Evolutionary conservation across 2,888 invertebrate species (phyloP).

Genomic region (Scotopteryx bipunctaria): DNA sequence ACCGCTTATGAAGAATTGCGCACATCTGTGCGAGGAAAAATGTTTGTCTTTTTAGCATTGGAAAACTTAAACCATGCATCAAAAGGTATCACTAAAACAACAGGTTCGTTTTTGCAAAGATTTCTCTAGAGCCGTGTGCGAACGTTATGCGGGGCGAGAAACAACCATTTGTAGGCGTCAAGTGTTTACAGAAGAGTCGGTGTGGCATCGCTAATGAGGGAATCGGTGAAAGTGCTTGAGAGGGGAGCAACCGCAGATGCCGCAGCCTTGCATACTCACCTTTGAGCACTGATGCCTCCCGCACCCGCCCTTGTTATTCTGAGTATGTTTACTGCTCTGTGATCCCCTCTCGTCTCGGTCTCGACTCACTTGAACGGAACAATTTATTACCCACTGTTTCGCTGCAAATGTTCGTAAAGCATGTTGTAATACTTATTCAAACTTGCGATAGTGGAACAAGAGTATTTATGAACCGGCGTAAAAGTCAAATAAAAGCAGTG

Average conservation of each 20-base stretch:
- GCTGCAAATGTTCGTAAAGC: not conserved
- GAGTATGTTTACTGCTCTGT: slow-evolving; percentile 42
- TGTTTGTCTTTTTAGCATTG: not conserved
- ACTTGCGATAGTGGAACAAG: too few relatives aligned
- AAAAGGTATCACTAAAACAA: slow-evolving; percentile 23
- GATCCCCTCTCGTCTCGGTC: slow-evolving; percentile 41
- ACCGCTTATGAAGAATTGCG: not conserved
- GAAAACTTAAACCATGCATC: not conserved
- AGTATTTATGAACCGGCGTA: too few relatives aligned
- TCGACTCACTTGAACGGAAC: slow-evolving; percentile 37
- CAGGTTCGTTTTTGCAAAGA: slow-evolving; percentile 42
- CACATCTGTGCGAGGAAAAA: not conserved
- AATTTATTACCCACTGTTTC: not conserved
- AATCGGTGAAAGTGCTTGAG: slow-evolving; percentile 65
- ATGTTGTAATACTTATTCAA: too few relatives aligned
- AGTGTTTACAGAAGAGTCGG: slow-evolving; percentile 71
- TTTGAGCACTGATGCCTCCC: slow-evolving; percentile 38
- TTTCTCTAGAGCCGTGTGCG: slow-evolving; percentile 45
- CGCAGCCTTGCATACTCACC: slow-evolving; percentile 44
- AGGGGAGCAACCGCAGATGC: slow-evolving; percentile 54
- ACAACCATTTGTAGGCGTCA: slow-evolving; percentile 68
- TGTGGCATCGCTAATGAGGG: slow-evolving; percentile 73
- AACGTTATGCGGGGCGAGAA: slow-evolving; percentile 48
- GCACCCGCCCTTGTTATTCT: slow-evolving; percentile 44
- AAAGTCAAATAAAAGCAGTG: too few relatives aligned